Evolutionary conservation across 2,113 vertebrate genomes (phyloP), one percentile per base, ranked within the genome.

Genomic region (Nanorana parkeri): DNA sequence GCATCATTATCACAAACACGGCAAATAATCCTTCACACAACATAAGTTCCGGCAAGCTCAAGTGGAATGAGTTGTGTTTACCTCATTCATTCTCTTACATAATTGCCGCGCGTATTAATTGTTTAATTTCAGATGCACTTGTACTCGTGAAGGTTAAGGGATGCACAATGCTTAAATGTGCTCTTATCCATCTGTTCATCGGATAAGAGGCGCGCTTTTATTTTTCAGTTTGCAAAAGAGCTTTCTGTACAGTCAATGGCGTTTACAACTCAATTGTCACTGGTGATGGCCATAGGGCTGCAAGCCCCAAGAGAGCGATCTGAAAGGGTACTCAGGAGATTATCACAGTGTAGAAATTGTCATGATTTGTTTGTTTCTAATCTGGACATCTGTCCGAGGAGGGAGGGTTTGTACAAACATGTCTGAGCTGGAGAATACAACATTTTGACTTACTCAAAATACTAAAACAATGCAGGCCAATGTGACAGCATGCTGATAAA

Each of bases 11-110:
- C 89, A 85, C 86, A 90, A 88, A 89, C 87, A 77, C 84, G 85
- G 84, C 85, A 88, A 81, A 74, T 91, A 91, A 91, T 91, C 89
- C 88, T 90, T 89, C 88, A 87, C 85, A 86, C 81, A 17, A 88
- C 87, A 88, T 87, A 89, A 85, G 81, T 90, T 90, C 64, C 85
- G 83, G 79, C 78, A 87, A 71, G 69, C 84, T 67, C 61, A 79
- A 90, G 84, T 81, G 63, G 80, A 92, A 89, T 74, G 85, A 88
- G 79, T 76, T 81, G 69, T 78, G 82, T 83, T 88, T 82, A 17
- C 81, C 84, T 69, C 84, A 66, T 68, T 68, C 68, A 83, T 77
- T 66, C 85, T 89, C 81, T 85, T 84, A 24, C 65, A 85, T 84
- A 89, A 86, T 73, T 86, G 86, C 88, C 88, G 83, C 58, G 80